phyloP scores from a whole-genome alignment of 2,888 invertebrate genomes.

The Drosophila kambysellisi region DNA sequence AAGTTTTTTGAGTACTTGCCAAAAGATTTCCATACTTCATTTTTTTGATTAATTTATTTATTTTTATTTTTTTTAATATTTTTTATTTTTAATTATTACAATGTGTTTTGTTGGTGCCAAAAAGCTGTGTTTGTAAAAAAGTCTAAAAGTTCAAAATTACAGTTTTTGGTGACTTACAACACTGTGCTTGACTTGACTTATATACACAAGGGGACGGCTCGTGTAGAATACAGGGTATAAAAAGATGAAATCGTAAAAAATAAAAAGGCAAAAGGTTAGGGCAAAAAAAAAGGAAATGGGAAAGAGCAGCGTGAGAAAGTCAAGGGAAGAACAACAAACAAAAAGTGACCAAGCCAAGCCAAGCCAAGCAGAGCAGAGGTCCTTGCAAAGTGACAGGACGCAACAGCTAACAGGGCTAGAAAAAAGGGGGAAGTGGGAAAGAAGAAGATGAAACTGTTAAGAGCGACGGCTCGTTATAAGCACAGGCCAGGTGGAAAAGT shows the following conservation, averaged over 20 bases:
- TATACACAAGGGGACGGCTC: background rate
- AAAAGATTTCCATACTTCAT: background rate
- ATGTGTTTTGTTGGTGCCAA: no score
- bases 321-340: constrained; percentile 30
- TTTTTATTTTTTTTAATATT: background rate
- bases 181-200: constrained; percentile 6
- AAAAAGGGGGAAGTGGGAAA: background rate
- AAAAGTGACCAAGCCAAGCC: constrained; percentile 54
- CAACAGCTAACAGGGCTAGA: constrained; percentile 34
- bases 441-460: constrained; percentile 16
- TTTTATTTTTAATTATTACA: background rate
- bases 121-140: no score
- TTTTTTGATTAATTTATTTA: background rate
- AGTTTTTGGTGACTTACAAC: constrained; percentile 1
- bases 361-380: constrained; percentile 21
- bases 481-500: constrained; percentile 52
- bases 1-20: background rate
- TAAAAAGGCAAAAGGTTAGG: background rate
- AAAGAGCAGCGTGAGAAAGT: constrained; percentile 13
- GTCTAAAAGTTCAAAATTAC: background rate
- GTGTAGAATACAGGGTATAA: constrained; percentile 30
- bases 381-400: constrained; percentile 42
- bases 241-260: constrained; percentile 10
- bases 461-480: constrained; percentile 69
- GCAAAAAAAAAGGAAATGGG: constrained; percentile 21